Evolutionary conservation across 2,888 invertebrate species (phyloP), one percentile per base, ranked within the genome.

Genomic region (Hemistola chrysoprasaria): DNA sequence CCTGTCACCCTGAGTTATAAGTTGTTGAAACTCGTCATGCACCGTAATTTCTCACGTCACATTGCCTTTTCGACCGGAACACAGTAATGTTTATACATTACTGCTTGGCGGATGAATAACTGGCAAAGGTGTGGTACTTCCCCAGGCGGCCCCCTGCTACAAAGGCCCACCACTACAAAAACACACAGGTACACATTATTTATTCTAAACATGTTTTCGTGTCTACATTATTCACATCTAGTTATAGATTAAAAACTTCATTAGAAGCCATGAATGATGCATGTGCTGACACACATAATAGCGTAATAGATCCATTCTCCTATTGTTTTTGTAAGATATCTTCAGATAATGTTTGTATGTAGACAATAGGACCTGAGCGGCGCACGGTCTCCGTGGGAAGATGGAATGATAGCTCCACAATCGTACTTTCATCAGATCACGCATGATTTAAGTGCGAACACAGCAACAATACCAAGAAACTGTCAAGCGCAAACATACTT

Each of bases 371-470:
- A 37, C 50, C 47, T 54, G 57, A 56, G 58, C 62, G 56, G 66
- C 65, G 65, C 65, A 62, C 62, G 62, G 70, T 70, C 73, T 67
- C 60, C 65, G 79, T 81, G 83, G 76, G 84, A 84, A 84, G 79
- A 80, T 74, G 52, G 52, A 43, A 47, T 68, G 82, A 82, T 83
- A 81, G 65, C 61, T 48, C 59, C 58, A 69, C 73, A 75, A 74
- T 77, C 71, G 76, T 71, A 78, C 81, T 83, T 85, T 86, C 84
- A 80, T 79, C 78, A 64, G 67, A 83, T 76, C 78, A 80, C 74
- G 78, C 78, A 74, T 84, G 81, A 84, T 84, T 78, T 78, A 83
- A 78, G 76, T 80, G 84, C 64, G 81, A 81, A 79, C 67, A 59
- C 44, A 45, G 65, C 62, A 71, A 82, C 80, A 84, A 80, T 76